A percentile compares a stretch with the other conserved stretches of the same genome.
These are phyloP conservation scores for Phortica okadai DNA, from an alignment of 2,888 invertebrate species.

Conservation along the genomic window DNA sequence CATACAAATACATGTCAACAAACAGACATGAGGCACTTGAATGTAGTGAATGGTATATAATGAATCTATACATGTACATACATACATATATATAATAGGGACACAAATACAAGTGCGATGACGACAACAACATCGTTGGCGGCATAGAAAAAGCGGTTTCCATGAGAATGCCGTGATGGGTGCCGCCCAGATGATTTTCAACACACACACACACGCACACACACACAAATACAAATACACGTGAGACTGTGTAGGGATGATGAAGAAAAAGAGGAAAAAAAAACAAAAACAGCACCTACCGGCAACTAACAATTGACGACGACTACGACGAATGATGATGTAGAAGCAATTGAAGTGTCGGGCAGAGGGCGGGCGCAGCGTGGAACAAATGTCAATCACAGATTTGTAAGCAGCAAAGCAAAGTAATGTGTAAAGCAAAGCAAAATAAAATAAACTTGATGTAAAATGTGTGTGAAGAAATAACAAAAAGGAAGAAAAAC, in stretches of 20 bases:
- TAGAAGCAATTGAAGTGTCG: not conserved
- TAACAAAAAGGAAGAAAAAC: no score
- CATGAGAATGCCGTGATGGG: constrained; percentile 64
- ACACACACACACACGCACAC: constrained; percentile 44
- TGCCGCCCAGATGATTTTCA: constrained; percentile 76
- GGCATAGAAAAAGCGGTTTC: constrained; percentile 48
- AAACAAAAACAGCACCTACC: constrained; percentile 26
- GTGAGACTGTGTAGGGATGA: constrained; percentile 29
- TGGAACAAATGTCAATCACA: constrained; percentile 4
- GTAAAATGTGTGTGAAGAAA: not conserved
- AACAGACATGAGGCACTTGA: not conserved
- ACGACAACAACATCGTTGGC: not conserved
- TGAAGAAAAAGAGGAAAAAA: not conserved
- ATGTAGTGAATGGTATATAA: constrained; percentile 7
- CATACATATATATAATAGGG: not conserved
- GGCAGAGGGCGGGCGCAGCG: constrained; percentile 1
- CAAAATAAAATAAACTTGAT: constrained; percentile 38
- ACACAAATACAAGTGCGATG: constrained; percentile 44
- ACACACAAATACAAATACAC: not conserved
- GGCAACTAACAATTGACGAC: constrained; percentile 19
- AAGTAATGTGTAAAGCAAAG: constrained; percentile 39
- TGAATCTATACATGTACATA: constrained; percentile 28
- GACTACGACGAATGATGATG: not conserved
- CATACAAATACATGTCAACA: constrained; percentile 61
- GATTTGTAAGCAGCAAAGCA: constrained; percentile 23